These are phyloP conservation scores for Cygnus atratus DNA, from an alignment of 2,113 vertebrate species.

Conservation along the genomic window DNA sequence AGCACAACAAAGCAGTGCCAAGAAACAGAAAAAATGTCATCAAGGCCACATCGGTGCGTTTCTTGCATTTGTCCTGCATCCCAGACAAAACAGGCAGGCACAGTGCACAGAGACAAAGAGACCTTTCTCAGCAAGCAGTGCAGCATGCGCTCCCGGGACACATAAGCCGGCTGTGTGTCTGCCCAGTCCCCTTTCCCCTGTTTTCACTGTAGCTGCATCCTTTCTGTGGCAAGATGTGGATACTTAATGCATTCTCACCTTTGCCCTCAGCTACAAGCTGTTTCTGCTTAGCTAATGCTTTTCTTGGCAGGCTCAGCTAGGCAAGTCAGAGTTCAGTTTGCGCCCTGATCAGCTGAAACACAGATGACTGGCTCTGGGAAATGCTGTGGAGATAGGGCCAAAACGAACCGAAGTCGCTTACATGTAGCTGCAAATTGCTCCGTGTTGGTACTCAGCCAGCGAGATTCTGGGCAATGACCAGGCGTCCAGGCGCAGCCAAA, in stretches of 20 bases:
- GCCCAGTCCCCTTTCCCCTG: not conserved
- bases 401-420: slow-evolving; percentile 20
- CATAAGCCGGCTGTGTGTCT: not conserved
- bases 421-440: slow-evolving; percentile 35
- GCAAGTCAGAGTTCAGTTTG: slow-evolving; percentile 53
- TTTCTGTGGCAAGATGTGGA: slow-evolving; percentile 5
- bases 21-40: not conserved
- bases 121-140: not conserved
- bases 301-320: slow-evolving; percentile 39
- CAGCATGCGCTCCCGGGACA: not conserved
- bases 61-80: not conserved
- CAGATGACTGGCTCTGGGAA: slow-evolving; percentile 32
- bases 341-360: not conserved
- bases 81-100: not conserved
- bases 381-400: not conserved
- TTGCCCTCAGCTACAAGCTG: slow-evolving; percentile 29
- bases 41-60: not conserved
- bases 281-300: slow-evolving; percentile 59
- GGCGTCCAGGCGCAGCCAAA: slow-evolving; percentile 13
- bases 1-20: not conserved
- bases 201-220: slow-evolving; percentile 36
- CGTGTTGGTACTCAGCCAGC: not conserved
- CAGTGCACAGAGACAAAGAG: not conserved
- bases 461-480: not conserved
- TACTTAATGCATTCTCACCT: slow-evolving; percentile 20